These are phyloP conservation scores for Oryzias woworae DNA, from an alignment of 2,113 vertebrate species.

Conservation along the genomic window DNA sequence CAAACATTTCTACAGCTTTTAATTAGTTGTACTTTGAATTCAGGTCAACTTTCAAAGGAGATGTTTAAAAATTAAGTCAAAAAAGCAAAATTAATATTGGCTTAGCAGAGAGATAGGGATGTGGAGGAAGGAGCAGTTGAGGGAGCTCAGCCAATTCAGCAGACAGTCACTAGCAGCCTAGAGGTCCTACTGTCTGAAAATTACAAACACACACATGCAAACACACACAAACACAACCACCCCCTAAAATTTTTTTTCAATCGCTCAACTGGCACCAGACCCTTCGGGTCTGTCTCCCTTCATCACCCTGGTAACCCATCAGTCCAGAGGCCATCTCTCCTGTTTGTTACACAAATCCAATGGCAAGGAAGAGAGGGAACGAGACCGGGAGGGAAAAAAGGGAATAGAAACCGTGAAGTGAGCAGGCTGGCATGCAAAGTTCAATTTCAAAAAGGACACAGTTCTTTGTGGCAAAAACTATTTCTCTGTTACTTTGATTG, in stretches of 20 bases:
- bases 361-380: slow-evolving; percentile 7
- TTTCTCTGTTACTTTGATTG: slow-evolving; percentile 35
- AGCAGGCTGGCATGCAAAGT: slow-evolving; percentile 27
- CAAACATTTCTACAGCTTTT: too few species aligned
- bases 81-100: neutral
- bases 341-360: slow-evolving; percentile 48
- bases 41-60: too few species aligned
- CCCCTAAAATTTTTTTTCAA: slow-evolving; percentile 36
- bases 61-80: too few species aligned
- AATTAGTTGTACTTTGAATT: too few species aligned
- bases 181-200: slow-evolving; percentile 38
- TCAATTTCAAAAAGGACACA: slow-evolving; percentile 22
- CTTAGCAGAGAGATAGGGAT: neutral
- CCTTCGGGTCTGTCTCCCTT: slow-evolving; percentile 40
- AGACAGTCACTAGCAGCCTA: slow-evolving; percentile 45
- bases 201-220: slow-evolving; percentile 22
- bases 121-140: neutral
- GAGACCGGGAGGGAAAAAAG: neutral
- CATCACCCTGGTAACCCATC: slow-evolving; percentile 56
- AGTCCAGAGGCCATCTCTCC: slow-evolving; percentile 46
- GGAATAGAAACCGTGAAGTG: neutral
- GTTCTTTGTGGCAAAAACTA: slow-evolving; percentile 23
- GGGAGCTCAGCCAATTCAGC: slow-evolving; percentile 30
- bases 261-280: slow-evolving; percentile 38
- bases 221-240: slow-evolving; percentile 23